Base-by-base conservation (phyloP, 2,888 invertebrate genomes). In the Carcina quercana region DNA sequence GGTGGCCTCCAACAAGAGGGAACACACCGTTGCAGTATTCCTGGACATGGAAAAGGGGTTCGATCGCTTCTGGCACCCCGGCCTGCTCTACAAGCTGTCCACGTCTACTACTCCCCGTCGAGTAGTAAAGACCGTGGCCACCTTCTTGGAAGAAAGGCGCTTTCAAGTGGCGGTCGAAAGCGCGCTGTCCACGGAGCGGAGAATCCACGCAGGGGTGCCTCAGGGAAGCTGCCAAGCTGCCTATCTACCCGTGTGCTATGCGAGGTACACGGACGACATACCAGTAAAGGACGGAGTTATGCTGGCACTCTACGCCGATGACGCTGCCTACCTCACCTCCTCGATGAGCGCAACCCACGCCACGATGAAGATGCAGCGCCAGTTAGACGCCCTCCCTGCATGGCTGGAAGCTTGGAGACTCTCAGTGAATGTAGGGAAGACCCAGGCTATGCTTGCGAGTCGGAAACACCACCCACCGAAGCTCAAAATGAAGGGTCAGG, bases 21-120 rank as follows among this genome's bases (percentile, higher is more conserved):
- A 29, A 10, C 22, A 17, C 27, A 15, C 31, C 1, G 34, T 21
- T 2, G 29, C 28, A 4, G 37, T 35, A 10, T 21, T 36, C 25
- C 37, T n/a, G 0, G 52, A 57, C 31, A 45, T 54, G 30, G 53
- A 47, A 29, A 53, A 57, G 31, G 48, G 53, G 3, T 56, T 61
- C 34, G 55, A 59, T 31, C 15, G 45, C 1, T 53, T 61, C 1
- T 55, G 57, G 57, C 55, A 59, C 30, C 28, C 32, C 1, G 53
- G 59, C 2, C 45, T 60, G 3, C 7, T 56, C 0, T 45, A 33
- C 34, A 59, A 57, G 20, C 28, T 56, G n/a, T 12, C 39, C 0
- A 24, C 6, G 2, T 20, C 45, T 1, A 2, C 32, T 1, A 13
- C 33, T 7, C 47, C 45, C 1, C 30, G 19, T 4, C 28, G 30